Conservation (phyloP, 2,797 vertebrate genomes). For the Netta rufina region DNA sequence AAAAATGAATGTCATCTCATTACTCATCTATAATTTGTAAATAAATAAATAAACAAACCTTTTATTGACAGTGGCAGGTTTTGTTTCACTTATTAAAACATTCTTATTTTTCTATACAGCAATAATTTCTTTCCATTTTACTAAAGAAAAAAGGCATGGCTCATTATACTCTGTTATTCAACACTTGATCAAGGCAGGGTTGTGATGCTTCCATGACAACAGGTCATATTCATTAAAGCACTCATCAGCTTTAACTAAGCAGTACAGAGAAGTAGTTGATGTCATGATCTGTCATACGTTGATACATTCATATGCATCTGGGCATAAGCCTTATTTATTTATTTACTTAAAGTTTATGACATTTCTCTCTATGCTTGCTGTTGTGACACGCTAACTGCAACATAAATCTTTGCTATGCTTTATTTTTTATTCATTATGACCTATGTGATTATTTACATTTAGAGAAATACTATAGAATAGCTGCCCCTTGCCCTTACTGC, state of each 20-base stretch:
- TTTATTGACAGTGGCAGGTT: background rate
- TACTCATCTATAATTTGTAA: constrained; percentile 16
- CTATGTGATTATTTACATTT: background rate
- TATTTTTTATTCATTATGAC: background rate
- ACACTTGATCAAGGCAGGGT: background rate
- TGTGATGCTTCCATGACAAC: background rate
- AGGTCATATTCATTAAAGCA: background rate
- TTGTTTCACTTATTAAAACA: constrained; percentile 26
- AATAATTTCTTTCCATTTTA: background rate
- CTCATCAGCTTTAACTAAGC: background rate
- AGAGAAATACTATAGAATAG: background rate
- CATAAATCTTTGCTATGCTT: background rate
- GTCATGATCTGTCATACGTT: background rate
- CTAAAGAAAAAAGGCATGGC: background rate
- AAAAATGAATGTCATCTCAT: background rate
- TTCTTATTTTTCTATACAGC: background rate
- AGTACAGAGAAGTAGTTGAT: background rate
- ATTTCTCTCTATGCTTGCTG: background rate
- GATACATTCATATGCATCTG: background rate
- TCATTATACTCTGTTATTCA: background rate
- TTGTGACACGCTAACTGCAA: background rate
- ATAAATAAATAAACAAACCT: background rate
- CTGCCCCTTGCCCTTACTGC: background rate
- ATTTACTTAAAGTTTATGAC: background rate
- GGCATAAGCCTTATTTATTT: background rate